Evolutionary conservation across 2,888 invertebrate species (phyloP).

Genomic region (Graphium colonna): DNA sequence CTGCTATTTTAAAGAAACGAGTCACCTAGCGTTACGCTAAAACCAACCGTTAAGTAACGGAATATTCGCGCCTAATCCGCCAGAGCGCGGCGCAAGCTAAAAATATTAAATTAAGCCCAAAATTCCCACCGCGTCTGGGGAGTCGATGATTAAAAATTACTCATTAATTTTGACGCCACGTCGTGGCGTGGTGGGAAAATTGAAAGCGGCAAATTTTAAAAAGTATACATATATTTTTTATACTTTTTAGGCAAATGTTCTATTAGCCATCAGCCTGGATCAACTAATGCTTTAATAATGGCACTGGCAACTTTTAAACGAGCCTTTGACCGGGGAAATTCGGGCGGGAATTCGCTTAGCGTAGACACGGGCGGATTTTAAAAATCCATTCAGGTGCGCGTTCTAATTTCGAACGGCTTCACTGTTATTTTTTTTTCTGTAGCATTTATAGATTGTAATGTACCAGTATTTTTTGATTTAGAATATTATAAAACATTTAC

Average conservation of each 20-base stretch:
- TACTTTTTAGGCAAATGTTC: background rate
- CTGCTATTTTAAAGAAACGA: background rate
- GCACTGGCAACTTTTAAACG: background rate
- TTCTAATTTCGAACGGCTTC: too few relatives aligned
- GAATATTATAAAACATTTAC: too few relatives aligned
- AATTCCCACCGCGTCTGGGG: conserved; percentile 9
- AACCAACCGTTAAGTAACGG: too few relatives aligned
- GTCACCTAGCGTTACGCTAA: background rate
- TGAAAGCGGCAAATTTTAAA: conserved; percentile 1
- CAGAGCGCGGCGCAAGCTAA: background rate
- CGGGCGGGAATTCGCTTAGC: too few relatives aligned
- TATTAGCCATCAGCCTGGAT: background rate
- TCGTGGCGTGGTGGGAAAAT: conserved; percentile 4
- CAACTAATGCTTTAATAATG: conserved; percentile 2
- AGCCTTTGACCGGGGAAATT: background rate
- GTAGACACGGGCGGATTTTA: too few relatives aligned
- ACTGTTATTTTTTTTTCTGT: too few relatives aligned
- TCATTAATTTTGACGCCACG: conserved; percentile 27
- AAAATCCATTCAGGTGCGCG: too few relatives aligned
- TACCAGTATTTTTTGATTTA: too few relatives aligned
- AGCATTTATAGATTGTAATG: too few relatives aligned
- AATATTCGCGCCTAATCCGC: conserved; percentile 6
- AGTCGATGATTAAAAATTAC: conserved; percentile 28
- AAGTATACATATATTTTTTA: too few relatives aligned
- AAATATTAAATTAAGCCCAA: conserved; percentile 20